These are phyloP conservation scores for Dendronephthya gigantea DNA, from an alignment of 64 coral and sea anemone species.

Conservation along the genomic window DNA sequence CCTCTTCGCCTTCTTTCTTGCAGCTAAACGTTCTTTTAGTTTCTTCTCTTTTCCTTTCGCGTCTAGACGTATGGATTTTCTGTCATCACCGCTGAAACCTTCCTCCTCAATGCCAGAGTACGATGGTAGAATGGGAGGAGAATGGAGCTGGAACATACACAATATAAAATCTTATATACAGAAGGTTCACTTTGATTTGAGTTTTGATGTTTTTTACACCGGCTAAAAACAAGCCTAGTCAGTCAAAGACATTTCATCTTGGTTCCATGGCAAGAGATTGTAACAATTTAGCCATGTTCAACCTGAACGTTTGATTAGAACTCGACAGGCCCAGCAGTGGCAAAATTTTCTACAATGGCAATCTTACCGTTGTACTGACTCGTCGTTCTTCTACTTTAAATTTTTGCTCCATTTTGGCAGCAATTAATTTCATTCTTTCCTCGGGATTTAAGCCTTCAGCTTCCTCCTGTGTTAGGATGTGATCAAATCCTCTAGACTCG, in stretches of 20 bases:
- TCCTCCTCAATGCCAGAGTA: background rate
- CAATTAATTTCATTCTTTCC: constrained; percentile 91
- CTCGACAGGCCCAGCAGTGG: no score
- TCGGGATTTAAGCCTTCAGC: constrained; percentile 61
- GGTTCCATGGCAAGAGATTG: no score
- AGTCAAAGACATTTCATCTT: no score
- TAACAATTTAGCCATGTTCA: no score
- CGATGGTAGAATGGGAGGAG: constrained; percentile 50
- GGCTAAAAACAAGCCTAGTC: no score
- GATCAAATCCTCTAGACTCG: constrained; percentile 62
- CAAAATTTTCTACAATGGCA: background rate
- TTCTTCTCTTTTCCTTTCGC: constrained; percentile 74
- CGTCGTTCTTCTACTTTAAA: constrained; percentile 71
- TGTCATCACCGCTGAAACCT: constrained; percentile 42
- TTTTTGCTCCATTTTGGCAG: constrained; percentile 97
- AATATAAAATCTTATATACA: background rate
- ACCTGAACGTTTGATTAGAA: no score
- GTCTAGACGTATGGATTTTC: constrained; percentile 57
- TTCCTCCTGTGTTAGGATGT: constrained; percentile 71
- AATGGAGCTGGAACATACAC: constrained; percentile 45
- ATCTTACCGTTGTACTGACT: constrained; percentile 4
- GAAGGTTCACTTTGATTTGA: background rate
- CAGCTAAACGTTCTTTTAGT: constrained; percentile 81
- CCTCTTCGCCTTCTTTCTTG: constrained; percentile 41
- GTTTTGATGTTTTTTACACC: no score